Evolutionary conservation across 92 coral and sea anemone genomes (phyloP).

Genomic region (Zoanthus solanderi): DNA sequence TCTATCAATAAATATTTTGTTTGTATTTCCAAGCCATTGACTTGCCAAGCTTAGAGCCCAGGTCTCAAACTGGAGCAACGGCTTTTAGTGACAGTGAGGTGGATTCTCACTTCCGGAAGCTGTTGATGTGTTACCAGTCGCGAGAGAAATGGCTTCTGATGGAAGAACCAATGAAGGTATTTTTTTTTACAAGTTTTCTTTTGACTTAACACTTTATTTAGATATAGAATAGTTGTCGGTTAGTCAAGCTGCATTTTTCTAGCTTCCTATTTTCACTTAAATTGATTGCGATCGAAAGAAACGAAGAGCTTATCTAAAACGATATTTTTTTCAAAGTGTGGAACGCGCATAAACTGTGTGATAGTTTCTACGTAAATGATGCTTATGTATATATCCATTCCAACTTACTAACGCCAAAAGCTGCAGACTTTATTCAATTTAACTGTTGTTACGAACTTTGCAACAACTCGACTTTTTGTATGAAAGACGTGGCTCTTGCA

Average conservation of each 20-base stretch:
- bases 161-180: constrained; percentile 20
- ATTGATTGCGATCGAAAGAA: neutral
- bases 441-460: neutral
- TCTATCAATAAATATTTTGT: neutral
- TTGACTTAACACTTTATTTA: neutral
- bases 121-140: neutral
- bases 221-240: neutral
- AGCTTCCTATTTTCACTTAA: neutral
- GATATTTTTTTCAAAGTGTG: no score
- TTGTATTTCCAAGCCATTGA: neutral
- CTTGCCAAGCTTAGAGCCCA: neutral
- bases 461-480: neutral
- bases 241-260: neutral
- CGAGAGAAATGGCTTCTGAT: neutral
- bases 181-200: neutral
- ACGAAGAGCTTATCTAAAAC: no score
- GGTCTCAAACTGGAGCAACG: neutral
- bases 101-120: neutral
- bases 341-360: no score
- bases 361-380: no score
- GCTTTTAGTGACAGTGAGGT: neutral
- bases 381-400: no score
- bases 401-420: neutral
- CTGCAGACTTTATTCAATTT: neutral
- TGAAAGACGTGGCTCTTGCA: neutral